phyloP scores from a whole-genome alignment of 2,888 invertebrate genomes.

The Stramonita haemastoma region DNA sequence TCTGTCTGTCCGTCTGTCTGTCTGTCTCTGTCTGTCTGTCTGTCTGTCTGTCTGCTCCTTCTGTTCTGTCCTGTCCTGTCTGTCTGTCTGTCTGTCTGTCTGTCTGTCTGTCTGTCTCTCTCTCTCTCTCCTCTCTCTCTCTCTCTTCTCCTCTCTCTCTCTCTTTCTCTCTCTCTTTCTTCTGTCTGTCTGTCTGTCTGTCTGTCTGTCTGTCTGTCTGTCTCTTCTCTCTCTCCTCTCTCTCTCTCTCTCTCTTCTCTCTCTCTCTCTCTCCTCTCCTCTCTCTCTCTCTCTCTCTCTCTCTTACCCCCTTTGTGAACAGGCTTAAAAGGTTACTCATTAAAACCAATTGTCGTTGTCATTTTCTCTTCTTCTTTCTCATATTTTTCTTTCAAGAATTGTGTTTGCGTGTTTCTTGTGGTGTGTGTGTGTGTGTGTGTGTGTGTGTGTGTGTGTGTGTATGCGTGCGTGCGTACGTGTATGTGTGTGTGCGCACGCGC shows the following conservation, averaged over 20 bases:
- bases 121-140: constrained; percentile 3
- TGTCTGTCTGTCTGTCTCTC: neutral
- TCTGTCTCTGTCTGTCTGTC: neutral
- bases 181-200: neutral
- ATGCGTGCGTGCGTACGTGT: too few relatives aligned
- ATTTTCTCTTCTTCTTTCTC: too few relatives aligned
- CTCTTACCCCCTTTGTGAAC: too few relatives aligned
- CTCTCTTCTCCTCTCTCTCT: neutral
- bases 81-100: neutral
- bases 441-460: too few relatives aligned
- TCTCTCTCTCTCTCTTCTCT: neutral
- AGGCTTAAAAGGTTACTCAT: neutral
- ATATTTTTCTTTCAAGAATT: too few relatives aligned
- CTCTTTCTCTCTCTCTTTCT: constrained; percentile 1
- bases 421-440: too few relatives aligned
- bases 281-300: too few relatives aligned
- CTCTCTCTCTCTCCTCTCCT: neutral
- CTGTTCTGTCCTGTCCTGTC: neutral
- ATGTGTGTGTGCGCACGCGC: too few relatives aligned
- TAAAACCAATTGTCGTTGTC: too few relatives aligned
- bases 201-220: neutral
- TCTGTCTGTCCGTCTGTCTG: too few relatives aligned
- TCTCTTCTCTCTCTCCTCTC: neutral
- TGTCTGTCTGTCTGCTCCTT: neutral
- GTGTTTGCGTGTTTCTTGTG: too few relatives aligned